A percentile compares a stretch with the other conserved stretches of the same genome.
Evolutionary conservation across 2,797 vertebrate species (phyloP).

Genomic region (Aythya fuligula): DNA sequence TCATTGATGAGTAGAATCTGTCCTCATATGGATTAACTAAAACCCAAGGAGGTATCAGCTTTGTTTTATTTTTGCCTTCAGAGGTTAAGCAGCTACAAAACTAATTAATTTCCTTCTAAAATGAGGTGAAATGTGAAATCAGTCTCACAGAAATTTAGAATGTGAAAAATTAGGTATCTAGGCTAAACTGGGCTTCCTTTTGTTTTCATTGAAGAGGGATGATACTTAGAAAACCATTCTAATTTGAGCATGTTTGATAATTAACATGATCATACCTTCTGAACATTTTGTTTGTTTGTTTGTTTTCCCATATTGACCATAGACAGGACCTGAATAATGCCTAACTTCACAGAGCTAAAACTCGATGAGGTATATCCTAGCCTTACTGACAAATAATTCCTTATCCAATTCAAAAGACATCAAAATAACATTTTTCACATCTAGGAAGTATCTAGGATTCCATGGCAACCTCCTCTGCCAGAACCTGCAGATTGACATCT

Average conservation of each 20-base stretch:
- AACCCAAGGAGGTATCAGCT: background rate
- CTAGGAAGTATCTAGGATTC: slow-evolving; percentile 12
- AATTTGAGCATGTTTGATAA: rapidly evolving
- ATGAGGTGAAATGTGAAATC: background rate
- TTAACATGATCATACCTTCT: rapidly evolving
- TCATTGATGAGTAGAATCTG: background rate
- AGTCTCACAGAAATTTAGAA: background rate
- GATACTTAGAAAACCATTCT: background rate
- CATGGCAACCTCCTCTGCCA: slow-evolving; percentile 17
- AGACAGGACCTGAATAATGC: background rate
- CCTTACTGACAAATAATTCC: slow-evolving; percentile 16
- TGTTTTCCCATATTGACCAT: background rate
- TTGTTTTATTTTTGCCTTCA: background rate
- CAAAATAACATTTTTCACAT: slow-evolving; percentile 40
- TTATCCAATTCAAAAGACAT: slow-evolving; percentile 6
- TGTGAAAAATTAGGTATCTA: background rate
- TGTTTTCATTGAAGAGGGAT: background rate
- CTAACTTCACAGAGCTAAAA: background rate
- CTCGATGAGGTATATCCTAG: background rate
- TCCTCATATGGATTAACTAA: background rate
- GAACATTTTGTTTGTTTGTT: background rate
- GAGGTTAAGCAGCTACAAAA: background rate
- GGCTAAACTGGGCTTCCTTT: background rate
- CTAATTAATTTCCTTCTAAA: background rate
- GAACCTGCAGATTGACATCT: background rate